Conservation (phyloP, 2,888 invertebrate species). For the Chrysolina americana region DNA sequence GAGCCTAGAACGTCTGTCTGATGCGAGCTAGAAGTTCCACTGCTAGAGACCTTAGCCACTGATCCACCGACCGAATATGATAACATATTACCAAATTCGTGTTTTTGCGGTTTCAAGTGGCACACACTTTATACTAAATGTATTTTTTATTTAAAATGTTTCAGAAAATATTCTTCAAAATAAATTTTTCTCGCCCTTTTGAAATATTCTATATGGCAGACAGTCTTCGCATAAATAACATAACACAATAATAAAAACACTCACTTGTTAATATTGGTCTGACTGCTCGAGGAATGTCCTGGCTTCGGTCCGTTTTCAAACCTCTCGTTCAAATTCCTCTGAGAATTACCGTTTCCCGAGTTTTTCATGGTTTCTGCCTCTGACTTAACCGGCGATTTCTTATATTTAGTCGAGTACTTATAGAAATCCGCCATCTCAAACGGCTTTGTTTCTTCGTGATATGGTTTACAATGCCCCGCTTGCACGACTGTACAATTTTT, state of each 20-base stretch:
- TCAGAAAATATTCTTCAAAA: too few relatives aligned
- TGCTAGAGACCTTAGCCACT: too few relatives aligned
- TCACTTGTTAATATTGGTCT: slow-evolving; percentile 42
- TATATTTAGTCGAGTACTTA: slow-evolving; percentile 97
- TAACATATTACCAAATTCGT: too few relatives aligned
- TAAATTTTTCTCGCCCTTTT: too few relatives aligned
- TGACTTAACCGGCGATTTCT: slow-evolving; percentile 69
- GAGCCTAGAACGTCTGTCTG: too few relatives aligned
- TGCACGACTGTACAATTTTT: slow-evolving; percentile 89
- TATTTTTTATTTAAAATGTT: too few relatives aligned
- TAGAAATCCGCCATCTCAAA: slow-evolving; percentile 99
- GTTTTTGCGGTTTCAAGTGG: too few relatives aligned
- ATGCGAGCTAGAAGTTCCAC: too few relatives aligned
- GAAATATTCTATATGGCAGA: too few relatives aligned
- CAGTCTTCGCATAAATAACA: slow-evolving; percentile 8
- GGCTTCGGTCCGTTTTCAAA: slow-evolving; percentile 51
- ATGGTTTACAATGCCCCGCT: slow-evolving; percentile 91
- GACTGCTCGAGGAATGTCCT: slow-evolving; percentile 38
- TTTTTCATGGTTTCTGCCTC: slow-evolving; percentile 30
- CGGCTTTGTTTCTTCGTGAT: slow-evolving; percentile 94
- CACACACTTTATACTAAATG: too few relatives aligned
- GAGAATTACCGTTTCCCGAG: slow-evolving; percentile 20
- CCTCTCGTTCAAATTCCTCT: slow-evolving; percentile 53
- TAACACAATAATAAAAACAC: slow-evolving; percentile 35
- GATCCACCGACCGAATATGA: too few relatives aligned